Percentiles rank a stretch among this genome's conserved stretches.
phyloP scores from a whole-genome alignment of 2,113 vertebrate genomes.

The pig (Sus scrofa) region T2T-Sscrofa CM000814.6:140544501-140545000 shows the following conservation, averaged over 20 bases:
- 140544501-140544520: too few relatives aligned
- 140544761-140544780: background rate
- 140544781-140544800: background rate
- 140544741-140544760: background rate
- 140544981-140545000: background rate
- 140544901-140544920: background rate
- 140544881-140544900: background rate
- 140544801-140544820: background rate
- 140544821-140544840: background rate
- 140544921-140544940: background rate
- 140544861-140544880: background rate
- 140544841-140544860: too few relatives aligned
- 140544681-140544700: background rate
- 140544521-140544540: too few relatives aligned
- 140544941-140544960: background rate
- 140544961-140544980: background rate
- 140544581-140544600: too few relatives aligned
- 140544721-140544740: background rate
- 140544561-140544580: too few relatives aligned
- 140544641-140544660: background rate
- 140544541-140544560: too few relatives aligned
- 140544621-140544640: conserved; percentile 65
- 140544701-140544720: background rate
- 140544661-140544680: conserved; percentile 65
- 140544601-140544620: too few relatives aligned